Base-by-base conservation (phyloP, 2,113 vertebrate species). In the Microcebus griseorufus region DNA sequence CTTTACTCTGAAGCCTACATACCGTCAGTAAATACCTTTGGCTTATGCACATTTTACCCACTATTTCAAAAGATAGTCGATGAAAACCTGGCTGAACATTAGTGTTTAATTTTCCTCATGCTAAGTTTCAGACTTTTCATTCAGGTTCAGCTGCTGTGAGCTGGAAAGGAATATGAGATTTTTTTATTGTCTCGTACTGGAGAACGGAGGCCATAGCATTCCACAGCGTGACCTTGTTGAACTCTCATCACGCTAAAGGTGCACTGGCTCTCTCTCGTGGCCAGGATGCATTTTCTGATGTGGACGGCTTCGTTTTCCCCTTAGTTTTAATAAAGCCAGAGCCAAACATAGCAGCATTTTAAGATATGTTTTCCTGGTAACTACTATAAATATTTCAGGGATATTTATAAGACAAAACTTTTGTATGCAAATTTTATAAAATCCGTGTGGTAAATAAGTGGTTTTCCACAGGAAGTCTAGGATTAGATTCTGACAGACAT, bases 131-230 rank as follows among this genome's bases (percentile, higher is more conserved):
- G 93, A 39, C 20, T 95, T 88, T 16, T 93, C 73, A n/a, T 72
- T 79, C 95, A 97, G 73, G 37, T 98, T 98, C 97, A 97, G 93
- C 93, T 97, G 95, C 90, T 82, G 81, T 84, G 78, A 93, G 29
- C 86, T 75, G 70, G 94, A 97, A 85, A 83, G 60, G 88, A 97
- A 95, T 98, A 97, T 97, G 97, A 98, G 96, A 93, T 97, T 98
- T 98, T 79, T 97, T 97, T 96, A 98, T 98, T 98, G 96, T 96
- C 95, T 96, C 98, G 14, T 84, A 42, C 79, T 22, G 20, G 90
- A 91, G 87, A 92, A 84, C 1, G 37, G 96, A 97, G 78, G 58
- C 87, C 93, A 81, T 34, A 37, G 80, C 92, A 88, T 96, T 97
- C 89, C 55, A 62, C 58, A 86, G 32, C 42, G 27, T 89, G 87